Conservation (phyloP, 2,113 vertebrate genomes). For the Bos indicus region DNA sequence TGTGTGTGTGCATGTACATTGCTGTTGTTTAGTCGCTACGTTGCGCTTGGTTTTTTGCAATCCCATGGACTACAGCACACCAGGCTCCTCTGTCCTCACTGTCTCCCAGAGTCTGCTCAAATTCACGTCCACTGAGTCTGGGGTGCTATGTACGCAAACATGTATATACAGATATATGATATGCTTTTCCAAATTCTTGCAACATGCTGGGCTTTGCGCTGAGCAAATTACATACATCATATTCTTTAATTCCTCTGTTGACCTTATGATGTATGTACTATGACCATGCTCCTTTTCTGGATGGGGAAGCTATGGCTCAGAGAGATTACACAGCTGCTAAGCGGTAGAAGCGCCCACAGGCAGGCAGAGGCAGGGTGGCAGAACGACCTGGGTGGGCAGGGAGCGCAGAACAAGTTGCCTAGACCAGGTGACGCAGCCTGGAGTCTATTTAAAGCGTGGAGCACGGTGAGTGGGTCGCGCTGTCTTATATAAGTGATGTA, state of each 20-base stretch:
- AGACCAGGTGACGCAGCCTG: too few relatives aligned
- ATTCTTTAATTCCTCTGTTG: not conserved
- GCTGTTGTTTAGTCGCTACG: rapidly evolving
- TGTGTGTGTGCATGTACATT: not conserved
- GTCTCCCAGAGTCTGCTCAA: not conserved
- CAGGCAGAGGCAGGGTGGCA: not conserved
- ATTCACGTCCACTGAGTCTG: not conserved
- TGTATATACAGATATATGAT: not conserved
- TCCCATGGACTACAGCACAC: not conserved
- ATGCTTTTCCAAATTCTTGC: not conserved
- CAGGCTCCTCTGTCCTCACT: not conserved
- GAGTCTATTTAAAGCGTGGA: not conserved
- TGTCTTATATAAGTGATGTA: not conserved
- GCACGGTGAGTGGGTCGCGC: rapidly evolving
- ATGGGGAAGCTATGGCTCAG: not conserved
- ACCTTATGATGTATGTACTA: not conserved
- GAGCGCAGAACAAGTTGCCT: not conserved
- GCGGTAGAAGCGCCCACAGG: not conserved
- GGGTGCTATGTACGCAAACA: not conserved
- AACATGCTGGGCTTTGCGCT: not conserved
- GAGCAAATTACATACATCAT: not conserved
- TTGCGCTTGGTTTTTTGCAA: not conserved
- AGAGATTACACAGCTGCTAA: not conserved
- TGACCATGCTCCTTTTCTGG: not conserved
- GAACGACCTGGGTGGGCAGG: not conserved